phyloP scores from a whole-genome alignment of 2,888 invertebrate species.

The Lithophane socia region DNA sequence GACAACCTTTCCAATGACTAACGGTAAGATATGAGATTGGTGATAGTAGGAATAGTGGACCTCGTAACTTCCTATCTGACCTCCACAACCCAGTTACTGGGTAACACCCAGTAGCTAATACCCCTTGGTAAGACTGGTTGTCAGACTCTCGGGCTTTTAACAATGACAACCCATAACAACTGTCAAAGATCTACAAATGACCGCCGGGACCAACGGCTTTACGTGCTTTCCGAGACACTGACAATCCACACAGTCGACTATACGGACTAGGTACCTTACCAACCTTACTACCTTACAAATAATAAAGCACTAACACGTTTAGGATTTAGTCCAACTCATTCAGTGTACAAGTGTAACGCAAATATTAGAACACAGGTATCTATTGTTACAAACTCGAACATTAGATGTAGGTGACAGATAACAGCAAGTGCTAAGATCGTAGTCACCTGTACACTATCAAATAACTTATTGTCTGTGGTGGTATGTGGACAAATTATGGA shows the following conservation, averaged over 20 bases:
- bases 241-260: background rate
- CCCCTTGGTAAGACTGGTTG: too few relatives aligned
- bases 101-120: too few relatives aligned
- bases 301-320: background rate
- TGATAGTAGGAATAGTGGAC: background rate
- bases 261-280: too few relatives aligned
- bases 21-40: background rate
- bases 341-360: conserved; percentile 32
- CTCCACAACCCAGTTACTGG: background rate
- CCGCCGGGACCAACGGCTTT: too few relatives aligned
- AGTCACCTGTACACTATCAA: conserved; percentile 27
- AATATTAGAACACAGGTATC: conserved; percentile 46
- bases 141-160: too few relatives aligned
- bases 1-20: background rate
- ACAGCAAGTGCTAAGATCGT: conserved; percentile 1
- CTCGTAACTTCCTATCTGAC: background rate
- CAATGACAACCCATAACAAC: too few relatives aligned
- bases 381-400: conserved; percentile 29
- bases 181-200: too few relatives aligned
- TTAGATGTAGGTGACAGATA: conserved; percentile 54
- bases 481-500: conserved; percentile 1
- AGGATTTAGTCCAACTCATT: conserved; percentile 9
- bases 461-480: conserved; percentile 7
- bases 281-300: background rate
- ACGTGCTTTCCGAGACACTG: too few relatives aligned